Base-by-base conservation (phyloP, 2,888 invertebrate species). In the Ctenicera cuprea region DNA sequence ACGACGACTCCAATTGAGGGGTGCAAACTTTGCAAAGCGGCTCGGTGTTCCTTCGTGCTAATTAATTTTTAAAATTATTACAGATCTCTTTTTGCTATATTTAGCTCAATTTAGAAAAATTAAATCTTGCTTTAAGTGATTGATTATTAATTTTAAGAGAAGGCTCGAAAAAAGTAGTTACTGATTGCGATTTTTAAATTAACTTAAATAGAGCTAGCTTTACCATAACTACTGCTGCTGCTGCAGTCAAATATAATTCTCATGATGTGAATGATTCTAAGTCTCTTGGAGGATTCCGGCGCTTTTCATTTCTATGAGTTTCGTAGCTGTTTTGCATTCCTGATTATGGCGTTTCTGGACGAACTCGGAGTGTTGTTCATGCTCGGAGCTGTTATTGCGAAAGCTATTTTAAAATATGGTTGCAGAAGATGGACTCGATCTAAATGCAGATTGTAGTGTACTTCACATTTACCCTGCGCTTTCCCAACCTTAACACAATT, bases 291-390 rank as follows among this genome's bases (percentile, higher is more conserved):
- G 43, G 41, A 41, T 61, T 68, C 59, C 33, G 22, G 48, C 20
- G 68, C 61, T 68, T 68, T 68, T 68, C 59, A 45, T 33, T 37
- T 59, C n/a, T 50, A 16, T 7, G 61, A 45, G 41, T 59, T 43
- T 59, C 30, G 30, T 43, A 41, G 57, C 70, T 70, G 61, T 52
- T 70, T 70, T 70, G 70, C 70, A 70, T 70, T 70, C 52, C 63
- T 70, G 70, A 70, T 70, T 70, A 63, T 70, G 62, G 38, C 62
- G 70, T 38, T 62, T 30, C 70, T 70, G 70, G 61, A 52, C 63
- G 57, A 68, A 63, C 41, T 70, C 63, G 52, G n/a, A 70, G 63
- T 38, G 70, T 70, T 70, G 62, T 70, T 70, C 70, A 63, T 52
- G 63, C 37, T 54, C 41, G 22, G 37, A 16, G 52, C 70, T 41